Percentiles rank a stretch among this genome's conserved stretches.
These are phyloP conservation scores for Melieria picta DNA, from an alignment of 2,888 invertebrate genomes.

Conservation along the genomic window DNA sequence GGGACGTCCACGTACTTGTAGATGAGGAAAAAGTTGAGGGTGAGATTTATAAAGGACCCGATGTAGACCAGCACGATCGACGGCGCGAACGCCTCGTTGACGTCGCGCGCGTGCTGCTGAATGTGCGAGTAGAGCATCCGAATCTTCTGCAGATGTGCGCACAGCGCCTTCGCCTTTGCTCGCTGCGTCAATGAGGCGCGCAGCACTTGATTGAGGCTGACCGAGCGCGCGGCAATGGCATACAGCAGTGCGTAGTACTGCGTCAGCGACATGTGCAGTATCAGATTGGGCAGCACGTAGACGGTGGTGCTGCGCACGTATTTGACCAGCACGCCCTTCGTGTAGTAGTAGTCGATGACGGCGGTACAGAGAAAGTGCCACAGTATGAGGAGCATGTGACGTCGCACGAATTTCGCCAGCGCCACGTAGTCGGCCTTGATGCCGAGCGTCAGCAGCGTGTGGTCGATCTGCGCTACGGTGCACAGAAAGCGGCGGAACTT, in stretches of 20 bases:
- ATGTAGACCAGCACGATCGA: constrained; percentile 44
- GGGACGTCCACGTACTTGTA: constrained; percentile 44
- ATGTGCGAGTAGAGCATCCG: constrained; percentile 43
- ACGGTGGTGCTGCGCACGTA: constrained; percentile 36
- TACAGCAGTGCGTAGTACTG: constrained; percentile 48
- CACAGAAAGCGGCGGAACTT: constrained; percentile 36
- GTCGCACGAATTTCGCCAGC: constrained; percentile 32
- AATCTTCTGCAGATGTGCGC: constrained; percentile 35
- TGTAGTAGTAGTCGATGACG: constrained; percentile 41
- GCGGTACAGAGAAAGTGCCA: constrained; percentile 26
- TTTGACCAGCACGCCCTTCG: background rate
- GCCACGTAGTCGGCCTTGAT: constrained; percentile 14
- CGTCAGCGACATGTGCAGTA: constrained; percentile 45
- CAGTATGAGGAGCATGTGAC: constrained; percentile 41
- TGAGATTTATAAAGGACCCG: constrained; percentile 47
- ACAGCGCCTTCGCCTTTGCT: constrained; percentile 25
- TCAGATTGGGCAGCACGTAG: constrained; percentile 46
- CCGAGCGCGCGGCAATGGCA: constrained; percentile 39
- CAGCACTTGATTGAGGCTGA: constrained; percentile 36
- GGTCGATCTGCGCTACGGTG: constrained; percentile 44
- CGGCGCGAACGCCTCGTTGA: constrained; percentile 44
- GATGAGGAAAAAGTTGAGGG: constrained; percentile 47
- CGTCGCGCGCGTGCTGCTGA: constrained; percentile 43
- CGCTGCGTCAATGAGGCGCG: constrained; percentile 29
- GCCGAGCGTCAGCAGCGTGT: constrained; percentile 30